phyloP scores from a whole-genome alignment of 2,888 invertebrate genomes.

The Phyto melanocephala region DNA sequence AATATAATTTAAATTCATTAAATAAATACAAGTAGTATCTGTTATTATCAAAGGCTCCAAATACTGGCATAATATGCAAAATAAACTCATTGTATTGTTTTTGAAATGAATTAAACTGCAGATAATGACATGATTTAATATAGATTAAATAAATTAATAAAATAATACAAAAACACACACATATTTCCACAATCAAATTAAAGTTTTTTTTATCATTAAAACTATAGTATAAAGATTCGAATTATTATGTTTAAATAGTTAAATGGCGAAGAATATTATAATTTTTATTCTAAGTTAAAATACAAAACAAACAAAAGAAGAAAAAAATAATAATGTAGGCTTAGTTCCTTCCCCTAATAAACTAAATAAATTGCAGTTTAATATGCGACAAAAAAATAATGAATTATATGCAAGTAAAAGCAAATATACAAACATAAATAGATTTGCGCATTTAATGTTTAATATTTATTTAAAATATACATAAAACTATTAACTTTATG shows the following conservation, averaged over 20 bases:
- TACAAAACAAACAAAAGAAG: neutral
- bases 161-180: neutral
- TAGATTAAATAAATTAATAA: conserved; percentile 51
- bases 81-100: neutral
- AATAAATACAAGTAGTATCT: conserved; percentile 6
- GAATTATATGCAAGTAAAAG: neutral
- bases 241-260: neutral
- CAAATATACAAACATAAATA: neutral
- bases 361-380: conserved; percentile 10
- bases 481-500: conserved; percentile 54
- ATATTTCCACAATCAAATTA: neutral
- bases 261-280: conserved; percentile 2
- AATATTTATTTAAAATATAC: conserved; percentile 1
- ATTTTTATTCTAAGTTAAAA: conserved; percentile 11
- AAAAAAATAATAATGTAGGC: neutral
- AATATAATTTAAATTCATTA: conserved; percentile 47
- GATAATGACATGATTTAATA: conserved; percentile 52
- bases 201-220: no score
- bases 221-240: neutral
- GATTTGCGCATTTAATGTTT: no score
- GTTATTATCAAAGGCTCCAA: neutral
- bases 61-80: neutral
- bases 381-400: conserved; percentile 13
- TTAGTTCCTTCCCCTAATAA: conserved; percentile 9
- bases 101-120: conserved; percentile 26